Evolutionary conservation across 2,888 invertebrate species (phyloP).

Genomic region (Labia minor): DNA sequence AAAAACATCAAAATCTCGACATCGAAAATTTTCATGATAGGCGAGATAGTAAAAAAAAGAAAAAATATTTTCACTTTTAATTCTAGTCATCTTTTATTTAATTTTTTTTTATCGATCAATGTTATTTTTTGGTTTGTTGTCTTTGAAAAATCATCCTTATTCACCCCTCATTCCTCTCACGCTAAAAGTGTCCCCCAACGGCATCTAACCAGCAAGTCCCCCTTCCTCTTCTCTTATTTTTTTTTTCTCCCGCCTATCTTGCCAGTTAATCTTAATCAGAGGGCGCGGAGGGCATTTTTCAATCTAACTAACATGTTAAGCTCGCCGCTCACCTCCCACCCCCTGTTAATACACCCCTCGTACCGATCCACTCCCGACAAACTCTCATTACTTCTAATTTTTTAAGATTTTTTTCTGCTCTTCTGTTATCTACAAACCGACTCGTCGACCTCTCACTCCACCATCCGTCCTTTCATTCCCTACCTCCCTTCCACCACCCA

Average conservation of each 20-base stretch:
- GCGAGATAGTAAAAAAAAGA: too few relatives aligned
- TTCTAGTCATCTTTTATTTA: too few relatives aligned
- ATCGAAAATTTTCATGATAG: too few relatives aligned
- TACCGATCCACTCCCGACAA: not conserved
- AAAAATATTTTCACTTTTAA: too few relatives aligned
- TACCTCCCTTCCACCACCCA: not conserved
- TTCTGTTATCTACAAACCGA: not conserved
- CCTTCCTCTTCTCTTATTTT: too few relatives aligned
- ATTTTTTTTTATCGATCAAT: too few relatives aligned
- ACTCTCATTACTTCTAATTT: conserved; percentile 13
- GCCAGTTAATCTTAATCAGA: conserved; percentile 8
- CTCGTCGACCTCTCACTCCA: not conserved
- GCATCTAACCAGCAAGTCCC: not conserved
- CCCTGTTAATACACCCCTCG: not conserved
- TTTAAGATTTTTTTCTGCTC: not conserved
- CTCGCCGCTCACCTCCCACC: not conserved
- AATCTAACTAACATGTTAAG: conserved; percentile 13
- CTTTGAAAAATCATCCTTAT: conserved; percentile 4
- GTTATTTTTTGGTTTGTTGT: not conserved
- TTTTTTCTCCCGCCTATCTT: not conserved
- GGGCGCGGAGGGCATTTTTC: conserved; percentile 13
- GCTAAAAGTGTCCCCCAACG: too few relatives aligned
- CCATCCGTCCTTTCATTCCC: too few relatives aligned
- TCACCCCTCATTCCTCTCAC: too few relatives aligned
- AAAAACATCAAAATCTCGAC: too few relatives aligned